Base-by-base conservation (phyloP, 1,140 invertebrate genomes). In the Drosophila teissieri region DNA sequence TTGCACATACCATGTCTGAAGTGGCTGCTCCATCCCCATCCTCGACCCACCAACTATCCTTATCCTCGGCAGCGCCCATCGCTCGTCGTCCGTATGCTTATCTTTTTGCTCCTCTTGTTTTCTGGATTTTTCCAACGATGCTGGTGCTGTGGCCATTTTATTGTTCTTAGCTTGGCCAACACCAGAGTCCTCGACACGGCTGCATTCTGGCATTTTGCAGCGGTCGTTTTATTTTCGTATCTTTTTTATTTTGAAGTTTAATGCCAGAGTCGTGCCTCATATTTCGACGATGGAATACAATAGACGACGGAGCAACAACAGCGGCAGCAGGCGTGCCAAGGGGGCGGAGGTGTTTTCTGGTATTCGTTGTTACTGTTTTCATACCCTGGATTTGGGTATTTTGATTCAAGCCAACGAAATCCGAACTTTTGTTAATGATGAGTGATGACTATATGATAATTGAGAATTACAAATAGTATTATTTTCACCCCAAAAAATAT, bases 241-340 rank as follows among this genome's bases (percentile, higher is more conserved):
- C 31, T 69, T 70, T 70, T 56, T 70, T 70, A 70, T 70, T 70
- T 70, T 70, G 83, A 86, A 86, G 82, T 86, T 86, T 86, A 86
- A 88, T 88, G 83, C 83, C 84, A 89, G 83, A 88, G 84, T 88
- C 84, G 84, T 88, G 84, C 84, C 84, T 88, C 84, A 88, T 88
- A 89, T 89, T 88, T 88, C 84, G 84, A 88, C 84, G 84, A 89
- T 88, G 84, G 84, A 89, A 88, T 72, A 78, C 84, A 85, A 85
- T 85, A 85, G 82, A 88, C 83, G 82, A 24, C 63, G 73, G 51
- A 49, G 37, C 51, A 48, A 44, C 65, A 64, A 34, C 45, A 12
- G 15, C 48, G 40, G 74, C 24, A 64, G 65, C 63, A 84, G 84
- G 84, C 80, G 84, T 88, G 73, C 76, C 84, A 78, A 73, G 81